Conservation (phyloP, 2,113 vertebrate genomes). For the Pollimyrus isidori region DNA sequence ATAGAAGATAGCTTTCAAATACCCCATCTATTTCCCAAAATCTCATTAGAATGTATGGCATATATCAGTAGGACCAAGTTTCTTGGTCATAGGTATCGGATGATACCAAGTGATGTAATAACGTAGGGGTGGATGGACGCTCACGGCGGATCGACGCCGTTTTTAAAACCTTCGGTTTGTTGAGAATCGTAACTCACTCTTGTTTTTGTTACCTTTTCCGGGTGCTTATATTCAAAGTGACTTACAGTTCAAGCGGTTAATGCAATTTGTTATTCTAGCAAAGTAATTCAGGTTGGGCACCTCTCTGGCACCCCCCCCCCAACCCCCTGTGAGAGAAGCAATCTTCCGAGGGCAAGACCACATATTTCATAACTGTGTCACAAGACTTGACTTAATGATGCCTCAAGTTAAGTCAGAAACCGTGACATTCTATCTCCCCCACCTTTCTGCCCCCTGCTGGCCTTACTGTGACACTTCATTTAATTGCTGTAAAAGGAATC, state of each 20-base stretch:
- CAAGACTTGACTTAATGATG: constrained; percentile 1
- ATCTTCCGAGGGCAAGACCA: background rate
- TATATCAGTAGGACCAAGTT: background rate
- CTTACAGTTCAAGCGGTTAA: background rate
- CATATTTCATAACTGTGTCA: background rate
- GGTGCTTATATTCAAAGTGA: background rate
- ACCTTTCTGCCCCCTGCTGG: background rate
- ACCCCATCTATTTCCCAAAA: background rate
- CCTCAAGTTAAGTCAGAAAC: background rate
- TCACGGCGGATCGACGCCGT: background rate
- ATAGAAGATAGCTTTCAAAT: background rate
- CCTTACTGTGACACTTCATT: background rate
- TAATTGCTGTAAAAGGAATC: background rate
- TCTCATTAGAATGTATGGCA: background rate
- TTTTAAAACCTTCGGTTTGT: background rate
- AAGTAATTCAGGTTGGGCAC: background rate
- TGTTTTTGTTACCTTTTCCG: background rate
- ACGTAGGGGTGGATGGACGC: background rate
- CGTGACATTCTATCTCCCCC: background rate
- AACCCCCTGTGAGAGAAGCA: background rate
- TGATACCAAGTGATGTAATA: background rate
- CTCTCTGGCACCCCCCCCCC: background rate
- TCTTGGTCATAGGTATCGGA: background rate
- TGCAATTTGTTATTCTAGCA: background rate
- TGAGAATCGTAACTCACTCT: background rate